A percentile compares a stretch with the other conserved stretches of the same genome.
Conservation (phyloP, 2,113 vertebrate species). For the Halichoeres trimaculatus region DNA sequence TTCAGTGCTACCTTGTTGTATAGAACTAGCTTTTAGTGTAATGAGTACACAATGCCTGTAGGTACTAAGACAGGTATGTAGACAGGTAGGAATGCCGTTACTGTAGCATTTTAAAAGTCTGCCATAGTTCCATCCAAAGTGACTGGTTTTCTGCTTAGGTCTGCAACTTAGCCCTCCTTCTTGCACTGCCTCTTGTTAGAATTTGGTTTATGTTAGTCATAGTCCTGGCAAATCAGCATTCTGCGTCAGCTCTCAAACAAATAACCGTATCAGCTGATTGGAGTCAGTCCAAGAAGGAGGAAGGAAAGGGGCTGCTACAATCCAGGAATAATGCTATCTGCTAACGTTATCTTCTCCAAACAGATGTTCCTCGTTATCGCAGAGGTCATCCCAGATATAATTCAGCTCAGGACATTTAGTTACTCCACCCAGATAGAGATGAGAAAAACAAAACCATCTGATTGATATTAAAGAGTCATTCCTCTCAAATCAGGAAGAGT, state of each 20-base stretch:
- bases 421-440: conserved; percentile 37
- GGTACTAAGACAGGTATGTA: too few relatives aligned
- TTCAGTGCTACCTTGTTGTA: background rate
- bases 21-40: background rate
- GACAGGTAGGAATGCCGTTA: too few relatives aligned
- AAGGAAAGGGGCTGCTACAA: conserved; percentile 39
- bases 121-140: background rate
- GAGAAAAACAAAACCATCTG: conserved; percentile 25
- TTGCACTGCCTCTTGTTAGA: background rate
- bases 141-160: background rate
- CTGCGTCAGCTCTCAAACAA: conserved; percentile 14
- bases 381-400: conserved; percentile 18
- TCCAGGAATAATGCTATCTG: conserved; percentile 8
- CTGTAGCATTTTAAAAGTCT: conserved; percentile 36
- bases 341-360: conserved; percentile 36
- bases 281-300: conserved; percentile 8
- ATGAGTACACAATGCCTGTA: too few relatives aligned
- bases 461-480: conserved; percentile 21
- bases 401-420: conserved; percentile 6
- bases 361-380: conserved; percentile 44
- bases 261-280: conserved; percentile 29
- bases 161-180: background rate
- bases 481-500: background rate
- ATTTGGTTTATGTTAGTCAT: background rate
- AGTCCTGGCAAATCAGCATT: conserved; percentile 1